phyloP scores from a whole-genome alignment of 2,888 invertebrate genomes.

The Alloplasta piceator region DNA sequence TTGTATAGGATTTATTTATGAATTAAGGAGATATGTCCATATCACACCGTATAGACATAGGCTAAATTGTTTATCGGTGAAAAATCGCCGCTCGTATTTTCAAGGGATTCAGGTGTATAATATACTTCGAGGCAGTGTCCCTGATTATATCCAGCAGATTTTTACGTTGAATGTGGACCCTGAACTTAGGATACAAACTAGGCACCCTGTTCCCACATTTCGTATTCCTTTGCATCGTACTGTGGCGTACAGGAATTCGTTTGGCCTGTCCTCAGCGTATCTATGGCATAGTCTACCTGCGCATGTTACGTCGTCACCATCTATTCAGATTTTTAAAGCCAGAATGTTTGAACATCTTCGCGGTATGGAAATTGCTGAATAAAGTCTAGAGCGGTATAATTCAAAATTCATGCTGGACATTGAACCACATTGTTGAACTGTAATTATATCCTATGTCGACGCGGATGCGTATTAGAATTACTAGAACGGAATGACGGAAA shows the following conservation, averaged over 20 bases:
- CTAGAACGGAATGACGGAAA: too few species aligned
- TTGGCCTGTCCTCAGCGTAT: too few species aligned
- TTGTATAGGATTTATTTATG: slow-evolving; percentile 36
- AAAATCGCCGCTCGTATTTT: neutral
- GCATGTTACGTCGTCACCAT: too few species aligned
- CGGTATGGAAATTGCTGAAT: too few species aligned
- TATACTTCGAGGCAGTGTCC: neutral
- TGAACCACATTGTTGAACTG: too few species aligned
- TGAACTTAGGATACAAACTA: neutral
- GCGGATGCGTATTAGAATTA: too few species aligned
- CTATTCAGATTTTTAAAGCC: too few species aligned
- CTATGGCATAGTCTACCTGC: too few species aligned
- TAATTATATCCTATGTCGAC: too few species aligned
- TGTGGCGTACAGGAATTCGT: neutral
- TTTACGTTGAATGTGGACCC: neutral
- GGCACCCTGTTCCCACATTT: neutral
- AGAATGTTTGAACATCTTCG: too few species aligned
- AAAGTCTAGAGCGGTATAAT: too few species aligned
- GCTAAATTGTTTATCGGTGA: slow-evolving; percentile 4
- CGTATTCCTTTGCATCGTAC: neutral
- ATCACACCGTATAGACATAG: slow-evolving; percentile 30
- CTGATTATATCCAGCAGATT: neutral
- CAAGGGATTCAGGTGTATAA: neutral
- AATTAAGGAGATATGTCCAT: slow-evolving; percentile 18
- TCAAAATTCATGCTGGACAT: too few species aligned